Conservation (phyloP, 2,797 vertebrate genomes). For the Peromyscus aztecus region DNA sequence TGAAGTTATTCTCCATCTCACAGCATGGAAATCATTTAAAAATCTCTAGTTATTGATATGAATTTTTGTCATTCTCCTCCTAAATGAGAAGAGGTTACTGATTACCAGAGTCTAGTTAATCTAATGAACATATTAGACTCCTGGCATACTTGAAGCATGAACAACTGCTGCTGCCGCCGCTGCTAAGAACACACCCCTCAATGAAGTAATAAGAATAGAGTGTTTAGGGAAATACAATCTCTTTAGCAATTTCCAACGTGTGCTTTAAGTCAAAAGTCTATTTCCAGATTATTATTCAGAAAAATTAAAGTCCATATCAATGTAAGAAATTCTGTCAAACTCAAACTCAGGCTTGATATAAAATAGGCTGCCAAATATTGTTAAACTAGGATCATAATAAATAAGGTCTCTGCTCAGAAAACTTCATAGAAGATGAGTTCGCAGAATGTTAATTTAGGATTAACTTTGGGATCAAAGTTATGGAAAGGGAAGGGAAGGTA, state of each 20-base stretch:
- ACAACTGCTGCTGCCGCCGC: not conserved
- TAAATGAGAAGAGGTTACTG: constrained; percentile 51
- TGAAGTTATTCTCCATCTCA: constrained; percentile 24
- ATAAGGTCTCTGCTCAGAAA: constrained; percentile 7
- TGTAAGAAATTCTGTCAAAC: constrained; percentile 31
- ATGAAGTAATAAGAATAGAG: constrained; percentile 56
- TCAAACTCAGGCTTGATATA: not conserved
- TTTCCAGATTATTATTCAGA: constrained; percentile 43
- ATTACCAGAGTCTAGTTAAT: constrained; percentile 42
- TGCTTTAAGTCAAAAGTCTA: not conserved
- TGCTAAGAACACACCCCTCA: not conserved
- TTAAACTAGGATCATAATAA: not conserved
- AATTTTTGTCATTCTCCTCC: constrained; percentile 63
- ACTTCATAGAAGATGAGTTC: not conserved
- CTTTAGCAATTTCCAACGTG: constrained; percentile 55
- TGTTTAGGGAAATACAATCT: constrained; percentile 1
- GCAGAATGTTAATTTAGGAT: constrained; percentile 40
- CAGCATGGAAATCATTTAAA: constrained; percentile 50
- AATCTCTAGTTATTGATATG: constrained; percentile 8
- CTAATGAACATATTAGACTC: constrained; percentile 26
- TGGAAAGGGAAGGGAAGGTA: not conserved
- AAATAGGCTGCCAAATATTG: constrained; percentile 40
- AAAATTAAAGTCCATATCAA: constrained; percentile 45
- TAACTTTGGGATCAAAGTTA: constrained; percentile 6
- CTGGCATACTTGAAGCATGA: not conserved